Conservation (phyloP, 2,888 invertebrate genomes). For the Plebejus melissa region DNA sequence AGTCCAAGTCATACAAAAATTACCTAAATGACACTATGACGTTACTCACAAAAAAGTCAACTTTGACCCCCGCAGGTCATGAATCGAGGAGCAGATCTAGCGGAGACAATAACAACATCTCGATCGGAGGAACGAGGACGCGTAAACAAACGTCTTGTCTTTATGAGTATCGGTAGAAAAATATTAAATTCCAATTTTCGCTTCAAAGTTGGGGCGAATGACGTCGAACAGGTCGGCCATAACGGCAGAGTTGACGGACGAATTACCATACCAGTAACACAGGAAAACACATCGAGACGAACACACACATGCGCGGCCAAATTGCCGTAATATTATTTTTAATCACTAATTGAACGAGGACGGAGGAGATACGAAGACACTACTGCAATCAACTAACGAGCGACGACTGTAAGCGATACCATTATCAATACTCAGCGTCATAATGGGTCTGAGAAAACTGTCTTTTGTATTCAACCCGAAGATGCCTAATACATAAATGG, state of each 20-base stretch:
- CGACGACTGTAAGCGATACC: slow-evolving; percentile 3
- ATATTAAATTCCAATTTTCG: slow-evolving; percentile 35
- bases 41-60: neutral
- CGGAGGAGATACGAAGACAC: neutral
- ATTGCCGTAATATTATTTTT: slow-evolving; percentile 27
- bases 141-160: slow-evolving; percentile 8
- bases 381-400: slow-evolving; percentile 19
- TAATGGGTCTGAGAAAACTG: slow-evolving; percentile 21
- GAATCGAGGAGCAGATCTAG: neutral
- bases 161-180: slow-evolving; percentile 20
- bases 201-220: slow-evolving; percentile 35
- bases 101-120: neutral
- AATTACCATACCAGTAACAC: slow-evolving; percentile 45
- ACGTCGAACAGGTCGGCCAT: slow-evolving; percentile 37
- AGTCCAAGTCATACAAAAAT: slow-evolving; percentile 9
- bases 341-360: slow-evolving; percentile 27
- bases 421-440: slow-evolving; percentile 20
- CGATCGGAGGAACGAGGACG: neutral
- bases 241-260: slow-evolving; percentile 39
- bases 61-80: neutral
- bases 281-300: slow-evolving; percentile 40
- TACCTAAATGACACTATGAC: slow-evolving; percentile 31
- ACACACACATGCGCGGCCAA: slow-evolving; percentile 25
- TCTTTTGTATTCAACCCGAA: neutral
- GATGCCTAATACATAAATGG: neutral